Evolutionary conservation across 2,888 invertebrate genomes (phyloP), one percentile per base, ranked within the genome.

Genomic region (Imbricaverruca yamaguchii): DNA sequence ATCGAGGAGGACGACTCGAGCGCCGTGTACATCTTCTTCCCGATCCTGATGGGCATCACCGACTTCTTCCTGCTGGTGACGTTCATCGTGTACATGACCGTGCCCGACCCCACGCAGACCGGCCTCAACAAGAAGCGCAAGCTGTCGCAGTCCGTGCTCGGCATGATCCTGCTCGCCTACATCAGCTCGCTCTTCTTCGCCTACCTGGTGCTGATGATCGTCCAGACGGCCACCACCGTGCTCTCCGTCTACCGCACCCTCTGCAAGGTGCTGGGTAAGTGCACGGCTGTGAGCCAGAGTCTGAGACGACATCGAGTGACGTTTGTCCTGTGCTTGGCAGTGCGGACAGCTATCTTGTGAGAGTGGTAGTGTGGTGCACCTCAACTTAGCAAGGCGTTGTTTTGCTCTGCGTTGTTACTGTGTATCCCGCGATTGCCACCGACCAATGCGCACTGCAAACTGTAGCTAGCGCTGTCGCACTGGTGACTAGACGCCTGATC

Each of bases 121-220:
- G 83, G 84, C 39, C 82, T 84, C 25, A 84, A 84, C 82, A 84
- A 84, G 80, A 82, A 83, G 82, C 81, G 83, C 11, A 83, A 83
- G 81, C 80, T 84, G 80, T 83, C 82, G 21, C 83, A 84, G 80
- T 81, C 82, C 1, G 81, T 83, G n/a, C 81, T 84, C 80, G 84
- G 84, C 9, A 82, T 83, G 57, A 84, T 84, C 65, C 82, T 84
- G 25, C 81, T 84, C 69, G 82, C 82, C 53, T 84, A 83, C 82
- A 81, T 84, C 77, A 83, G 83, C 82, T 82, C 82, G 57, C 80
- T 84, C 11, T 83, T 83, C 82, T 83, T 84, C 74, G 84, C 83
- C 7, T 84, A 84, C 77, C 82, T 83, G n/a, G 82, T 83, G 81
- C 82, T 84, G 74, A 84, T 84, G 80, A 82, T 83, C 69, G 82